Conservation (phyloP, 1,140 invertebrate genomes). For the Macrocentrus cingulum region DNA sequence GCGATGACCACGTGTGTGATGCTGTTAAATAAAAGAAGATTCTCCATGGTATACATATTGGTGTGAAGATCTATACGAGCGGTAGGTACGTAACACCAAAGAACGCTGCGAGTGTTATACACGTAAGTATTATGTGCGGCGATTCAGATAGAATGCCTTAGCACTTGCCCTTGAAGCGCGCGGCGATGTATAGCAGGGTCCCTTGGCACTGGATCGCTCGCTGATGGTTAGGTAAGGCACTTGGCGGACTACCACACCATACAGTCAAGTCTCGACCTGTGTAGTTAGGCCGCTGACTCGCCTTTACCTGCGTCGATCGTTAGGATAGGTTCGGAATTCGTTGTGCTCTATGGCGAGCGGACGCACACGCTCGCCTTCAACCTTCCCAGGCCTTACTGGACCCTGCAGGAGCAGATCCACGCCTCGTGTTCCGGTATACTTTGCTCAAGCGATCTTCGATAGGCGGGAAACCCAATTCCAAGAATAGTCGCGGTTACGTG, state of each 20-base stretch:
- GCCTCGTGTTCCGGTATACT: background rate
- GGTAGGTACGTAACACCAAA: no score
- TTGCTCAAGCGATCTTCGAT: constrained; percentile 9
- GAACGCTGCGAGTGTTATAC: no score
- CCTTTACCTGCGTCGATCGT: constrained; percentile 28
- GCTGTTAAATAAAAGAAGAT: constrained; percentile 8
- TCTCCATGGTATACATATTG: no score
- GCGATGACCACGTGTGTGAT: constrained; percentile 43
- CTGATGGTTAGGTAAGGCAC: no score
- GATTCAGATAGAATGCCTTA: no score
- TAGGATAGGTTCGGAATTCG: constrained; percentile 35
- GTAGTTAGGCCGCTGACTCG: constrained; percentile 7
- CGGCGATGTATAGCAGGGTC: no score
- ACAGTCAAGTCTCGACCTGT: no score
- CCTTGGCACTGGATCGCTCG: no score
- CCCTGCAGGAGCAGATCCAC: background rate
- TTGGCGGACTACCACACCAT: no score
- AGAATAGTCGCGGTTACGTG: background rate
- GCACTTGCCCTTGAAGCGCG: no score
- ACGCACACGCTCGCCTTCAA: background rate
- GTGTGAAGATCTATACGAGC: background rate
- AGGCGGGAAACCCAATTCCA: constrained; percentile 6
- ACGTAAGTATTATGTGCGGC: no score
- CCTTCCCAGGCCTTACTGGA: background rate
- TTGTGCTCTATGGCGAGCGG: background rate